Evolutionary conservation across 2,888 invertebrate genomes (phyloP).

Genomic region (Eledona agricola): DNA sequence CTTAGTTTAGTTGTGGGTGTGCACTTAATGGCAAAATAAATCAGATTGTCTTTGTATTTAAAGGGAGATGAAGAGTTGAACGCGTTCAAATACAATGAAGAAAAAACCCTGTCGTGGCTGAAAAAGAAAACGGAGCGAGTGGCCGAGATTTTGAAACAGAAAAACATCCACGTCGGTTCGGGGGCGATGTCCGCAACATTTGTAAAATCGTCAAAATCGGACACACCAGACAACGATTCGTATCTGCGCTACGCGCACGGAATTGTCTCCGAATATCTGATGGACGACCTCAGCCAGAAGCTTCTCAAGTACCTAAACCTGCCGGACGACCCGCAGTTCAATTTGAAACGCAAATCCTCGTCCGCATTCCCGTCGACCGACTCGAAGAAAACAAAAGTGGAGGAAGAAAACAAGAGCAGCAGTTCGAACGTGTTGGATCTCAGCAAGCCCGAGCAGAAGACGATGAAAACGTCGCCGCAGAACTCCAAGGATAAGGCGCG

Average conservation of each 20-base stretch:
- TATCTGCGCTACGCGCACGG: constrained; percentile 80
- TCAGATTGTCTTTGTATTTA: background rate
- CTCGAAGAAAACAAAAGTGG: constrained; percentile 54
- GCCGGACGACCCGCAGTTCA: constrained; percentile 68
- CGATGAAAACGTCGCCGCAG: constrained; percentile 64
- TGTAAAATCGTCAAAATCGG: constrained; percentile 66
- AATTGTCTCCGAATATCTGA: constrained; percentile 80
- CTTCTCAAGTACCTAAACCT: constrained; percentile 73
- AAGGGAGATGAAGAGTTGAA: constrained; percentile 74
- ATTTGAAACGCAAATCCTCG: constrained; percentile 66
- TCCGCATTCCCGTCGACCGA: constrained; percentile 37
- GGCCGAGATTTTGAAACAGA: constrained; percentile 70
- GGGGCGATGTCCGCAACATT: constrained; percentile 82
- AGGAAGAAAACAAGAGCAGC: constrained; percentile 59
- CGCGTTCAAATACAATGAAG: constrained; percentile 86
- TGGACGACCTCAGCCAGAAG: constrained; percentile 72
- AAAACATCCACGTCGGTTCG: constrained; percentile 77
- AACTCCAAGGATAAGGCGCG: constrained; percentile 78
- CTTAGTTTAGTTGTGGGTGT: too few species aligned
- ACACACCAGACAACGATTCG: constrained; percentile 66
- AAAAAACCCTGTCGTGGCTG: constrained; percentile 78
- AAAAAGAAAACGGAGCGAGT: constrained; percentile 75
- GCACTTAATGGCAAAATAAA: too few species aligned
- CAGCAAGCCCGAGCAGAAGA: constrained; percentile 59
- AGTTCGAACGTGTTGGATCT: constrained; percentile 59